Evolutionary conservation across 2,797 vertebrate species (phyloP).

Genomic region (Ctenochaetus hawaiiensis): DNA sequence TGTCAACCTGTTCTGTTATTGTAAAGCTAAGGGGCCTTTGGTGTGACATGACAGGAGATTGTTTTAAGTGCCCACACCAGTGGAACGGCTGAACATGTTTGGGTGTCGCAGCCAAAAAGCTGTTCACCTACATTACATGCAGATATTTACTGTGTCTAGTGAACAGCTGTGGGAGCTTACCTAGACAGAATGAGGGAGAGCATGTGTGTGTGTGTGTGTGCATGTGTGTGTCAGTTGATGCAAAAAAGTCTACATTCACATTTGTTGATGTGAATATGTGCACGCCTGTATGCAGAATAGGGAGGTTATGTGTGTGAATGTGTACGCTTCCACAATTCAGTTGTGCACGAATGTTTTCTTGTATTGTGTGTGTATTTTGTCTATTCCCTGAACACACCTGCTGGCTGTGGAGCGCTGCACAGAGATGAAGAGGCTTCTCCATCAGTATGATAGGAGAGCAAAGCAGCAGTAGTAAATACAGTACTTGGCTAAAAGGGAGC

Average conservation of each 20-base stretch:
- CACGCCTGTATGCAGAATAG: constrained; percentile 22
- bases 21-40: constrained; percentile 86
- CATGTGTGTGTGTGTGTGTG: background rate
- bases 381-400: constrained; percentile 65
- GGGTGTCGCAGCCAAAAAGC: constrained; percentile 75
- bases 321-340: constrained; percentile 33
- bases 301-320: constrained; percentile 25
- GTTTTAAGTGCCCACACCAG: constrained; percentile 87
- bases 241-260: background rate
- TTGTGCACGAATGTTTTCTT: constrained; percentile 17
- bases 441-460: constrained; percentile 65
- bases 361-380: constrained; percentile 38
- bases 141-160: constrained; percentile 80
- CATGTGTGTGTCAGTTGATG: too few relatives aligned
- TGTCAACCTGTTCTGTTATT: constrained; percentile 87
- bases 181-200: constrained; percentile 42
- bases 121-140: constrained; percentile 77
- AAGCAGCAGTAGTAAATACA: constrained; percentile 69
- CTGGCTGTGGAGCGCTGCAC: constrained; percentile 67
- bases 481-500: constrained; percentile 78
- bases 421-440: constrained; percentile 73
- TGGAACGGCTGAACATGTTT: constrained; percentile 81
- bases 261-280: constrained; percentile 32
- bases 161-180: constrained; percentile 82
- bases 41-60: constrained; percentile 81